Evolutionary conservation across 2,113 vertebrate species (phyloP).

Genomic region (Lamprotornis superbus): DNA sequence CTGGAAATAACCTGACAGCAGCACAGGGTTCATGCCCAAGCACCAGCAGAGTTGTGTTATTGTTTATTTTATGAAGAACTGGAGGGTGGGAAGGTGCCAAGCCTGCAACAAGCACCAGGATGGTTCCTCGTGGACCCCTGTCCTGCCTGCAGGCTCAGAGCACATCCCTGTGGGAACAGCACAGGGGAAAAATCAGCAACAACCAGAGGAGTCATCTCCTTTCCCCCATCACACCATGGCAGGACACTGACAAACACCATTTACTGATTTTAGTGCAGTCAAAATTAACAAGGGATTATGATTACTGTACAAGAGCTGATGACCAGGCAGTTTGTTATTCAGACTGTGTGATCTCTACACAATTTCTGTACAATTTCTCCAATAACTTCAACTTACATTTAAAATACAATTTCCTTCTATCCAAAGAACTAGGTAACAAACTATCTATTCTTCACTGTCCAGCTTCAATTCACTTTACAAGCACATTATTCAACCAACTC

Average conservation of each 20-base stretch:
- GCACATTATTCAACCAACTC: not conserved
- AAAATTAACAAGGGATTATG: not conserved
- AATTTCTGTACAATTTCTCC: not conserved
- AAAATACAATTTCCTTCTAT: not conserved
- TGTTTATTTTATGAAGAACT: not conserved
- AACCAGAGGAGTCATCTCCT: not conserved
- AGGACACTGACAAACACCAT: not conserved
- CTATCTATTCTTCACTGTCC: not conserved
- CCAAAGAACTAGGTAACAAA: not conserved
- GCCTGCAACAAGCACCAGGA: accelerated
- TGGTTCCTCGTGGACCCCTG: accelerated
- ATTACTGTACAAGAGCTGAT: not conserved
- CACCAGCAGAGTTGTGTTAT: not conserved
- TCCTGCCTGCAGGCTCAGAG: not conserved
- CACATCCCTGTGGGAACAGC: not conserved
- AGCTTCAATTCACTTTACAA: not conserved
- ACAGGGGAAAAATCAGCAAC: not conserved
- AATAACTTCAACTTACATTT: not conserved
- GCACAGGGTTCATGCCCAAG: accelerated
- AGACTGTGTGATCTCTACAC: not conserved
- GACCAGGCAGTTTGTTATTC: not conserved
- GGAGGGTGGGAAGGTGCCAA: not conserved
- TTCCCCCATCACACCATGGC: not conserved
- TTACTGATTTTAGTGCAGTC: not conserved
- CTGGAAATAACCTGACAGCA: not conserved